Evolutionary conservation across 1,140 invertebrate species (phyloP), one percentile per base, ranked within the genome.

Genomic region (Popillia japonica): DNA sequence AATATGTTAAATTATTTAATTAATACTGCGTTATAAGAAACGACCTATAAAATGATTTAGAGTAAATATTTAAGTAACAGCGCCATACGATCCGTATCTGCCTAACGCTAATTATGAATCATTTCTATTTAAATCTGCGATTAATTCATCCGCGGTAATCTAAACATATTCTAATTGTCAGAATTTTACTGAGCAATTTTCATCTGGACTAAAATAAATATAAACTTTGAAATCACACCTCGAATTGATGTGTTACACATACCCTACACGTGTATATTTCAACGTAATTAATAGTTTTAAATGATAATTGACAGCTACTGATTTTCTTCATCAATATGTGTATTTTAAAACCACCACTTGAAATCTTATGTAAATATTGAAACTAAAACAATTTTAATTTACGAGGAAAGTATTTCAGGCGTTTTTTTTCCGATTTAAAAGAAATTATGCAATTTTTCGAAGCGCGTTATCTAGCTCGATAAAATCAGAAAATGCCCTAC

Each of bases 31-130:
- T 23, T 68, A 68, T 68, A 22, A 10, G 22, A 34, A 34, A 2
- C 11, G 10, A 68, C 6, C 11, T 68, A 20, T 68, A 34, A 34
- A 68, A 27, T 68, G 22, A 68, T 34, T 68, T 68, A 68, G 61
- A 34, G 2, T 68, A 68, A 68, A 68, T 68, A 68, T 68, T 34
- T 68, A 68, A 68, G 27, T 68, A 68, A 34, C 22, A 68, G 22
- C 20, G 8, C 61, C 61, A 68, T 27, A 68, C 22, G 20, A 68
- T 68, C 22, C 20, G 7, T 34, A 22, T 27, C 22, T 27, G 2
- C 9, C 4, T 10, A 68, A 8, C 22, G 23, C 2, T 68, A 68
- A 68, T 68, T 68, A 68, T 20, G 14, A 61, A 20, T 61, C 59
- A 61, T 61, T 68, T 27, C 22, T 27, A 68, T 27, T 68, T 68